A percentile compares a stretch with the other conserved stretches of the same genome.
Evolutionary conservation across 2,113 vertebrate genomes (phyloP).

Genomic region (Bos taurus): DNA sequence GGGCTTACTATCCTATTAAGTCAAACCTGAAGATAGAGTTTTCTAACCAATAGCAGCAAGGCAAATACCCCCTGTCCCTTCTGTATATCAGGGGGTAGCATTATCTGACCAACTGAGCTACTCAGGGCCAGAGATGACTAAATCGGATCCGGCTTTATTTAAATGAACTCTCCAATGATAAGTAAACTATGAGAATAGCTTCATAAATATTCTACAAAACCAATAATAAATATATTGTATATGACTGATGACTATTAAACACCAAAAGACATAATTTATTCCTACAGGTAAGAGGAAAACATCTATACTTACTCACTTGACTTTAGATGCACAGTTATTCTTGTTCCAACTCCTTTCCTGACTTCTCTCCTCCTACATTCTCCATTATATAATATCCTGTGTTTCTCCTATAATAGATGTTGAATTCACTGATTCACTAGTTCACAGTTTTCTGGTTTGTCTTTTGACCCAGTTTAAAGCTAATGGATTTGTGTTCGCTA

Average conservation of each 20-base stretch:
- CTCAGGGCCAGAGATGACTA: neutral
- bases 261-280: neutral
- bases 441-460: constrained; percentile 38
- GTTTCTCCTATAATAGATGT: constrained; percentile 31
- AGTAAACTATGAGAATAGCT: neutral
- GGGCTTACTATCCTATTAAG: neutral
- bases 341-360: neutral
- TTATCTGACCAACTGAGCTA: neutral
- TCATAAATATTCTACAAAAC: constrained; percentile 16
- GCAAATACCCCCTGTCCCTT: neutral
- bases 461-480: constrained; percentile 54
- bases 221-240: neutral
- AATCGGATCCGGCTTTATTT: neutral
- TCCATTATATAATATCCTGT: neutral
- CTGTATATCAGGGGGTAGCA: fast-evolving
- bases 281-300: neutral
- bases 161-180: neutral
- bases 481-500: constrained; percentile 42
- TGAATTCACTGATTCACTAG: constrained; percentile 12
- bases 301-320: neutral
- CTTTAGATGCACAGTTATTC: neutral
- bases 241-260: neutral
- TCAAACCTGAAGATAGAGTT: neutral
- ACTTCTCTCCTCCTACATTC: neutral
- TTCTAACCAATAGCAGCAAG: neutral